A percentile compares a stretch with the other conserved stretches of the same genome.
Evolutionary conservation across 1,140 invertebrate species (phyloP).

Genomic region (Conus ventricosus): DNA sequence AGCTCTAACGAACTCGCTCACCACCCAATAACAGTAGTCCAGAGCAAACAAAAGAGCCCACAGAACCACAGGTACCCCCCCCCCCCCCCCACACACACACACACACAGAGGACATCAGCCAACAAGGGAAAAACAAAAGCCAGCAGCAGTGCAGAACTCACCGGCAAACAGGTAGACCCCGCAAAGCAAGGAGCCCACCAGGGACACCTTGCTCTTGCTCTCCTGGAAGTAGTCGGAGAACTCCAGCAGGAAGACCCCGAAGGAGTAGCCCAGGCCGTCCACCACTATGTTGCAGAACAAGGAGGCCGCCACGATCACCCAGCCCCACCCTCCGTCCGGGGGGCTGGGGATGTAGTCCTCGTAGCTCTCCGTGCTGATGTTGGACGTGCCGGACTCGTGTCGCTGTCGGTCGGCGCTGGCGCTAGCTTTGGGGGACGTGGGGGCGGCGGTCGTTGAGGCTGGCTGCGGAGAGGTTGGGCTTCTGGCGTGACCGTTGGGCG

Average conservation of each 20-base stretch:
- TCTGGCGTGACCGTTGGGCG: not conserved
- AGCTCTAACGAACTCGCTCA: no score
- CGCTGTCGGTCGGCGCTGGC: constrained; percentile 24
- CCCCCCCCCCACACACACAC: no score
- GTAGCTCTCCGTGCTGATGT: constrained; percentile 47
- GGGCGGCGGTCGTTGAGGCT: not conserved
- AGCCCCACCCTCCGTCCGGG: constrained; percentile 89
- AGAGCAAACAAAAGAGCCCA: no score
- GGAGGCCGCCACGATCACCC: constrained; percentile 85
- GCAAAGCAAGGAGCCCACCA: constrained; percentile 82
- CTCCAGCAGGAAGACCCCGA: constrained; percentile 91
- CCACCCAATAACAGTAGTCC: no score
- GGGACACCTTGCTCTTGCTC: constrained; percentile 89
- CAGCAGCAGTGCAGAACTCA: constrained; percentile 28
- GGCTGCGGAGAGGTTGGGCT: not conserved
- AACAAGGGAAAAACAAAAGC: no score
- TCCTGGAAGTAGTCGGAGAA: constrained; percentile 89
- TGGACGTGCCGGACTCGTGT: constrained; percentile 49
- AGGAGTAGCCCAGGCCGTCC: constrained; percentile 95
- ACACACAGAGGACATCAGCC: no score
- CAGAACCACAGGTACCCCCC: no score
- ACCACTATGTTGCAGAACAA: constrained; percentile 94
- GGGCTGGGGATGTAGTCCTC: constrained; percentile 75
- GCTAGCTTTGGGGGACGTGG: not conserved
- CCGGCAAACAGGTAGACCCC: constrained; percentile 71